phyloP scores from a whole-genome alignment of 2,888 invertebrate species.

The Drosophila maculinotata region DNA sequence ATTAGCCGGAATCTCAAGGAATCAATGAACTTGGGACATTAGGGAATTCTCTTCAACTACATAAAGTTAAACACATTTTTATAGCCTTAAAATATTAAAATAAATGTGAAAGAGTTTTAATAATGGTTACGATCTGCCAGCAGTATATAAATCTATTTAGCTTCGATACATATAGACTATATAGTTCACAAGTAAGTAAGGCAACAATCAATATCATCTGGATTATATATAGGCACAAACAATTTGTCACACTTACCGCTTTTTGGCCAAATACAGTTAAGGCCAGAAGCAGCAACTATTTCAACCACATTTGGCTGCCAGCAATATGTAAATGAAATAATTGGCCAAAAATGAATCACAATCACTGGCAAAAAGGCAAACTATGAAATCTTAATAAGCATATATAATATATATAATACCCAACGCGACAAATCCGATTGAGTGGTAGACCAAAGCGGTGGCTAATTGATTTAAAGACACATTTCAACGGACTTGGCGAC shows the following conservation, averaged over 20 bases:
- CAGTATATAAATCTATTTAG: too few species aligned
- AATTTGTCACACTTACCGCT: conserved; percentile 39
- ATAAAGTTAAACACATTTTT: too few species aligned
- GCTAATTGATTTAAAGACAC: conserved; percentile 75
- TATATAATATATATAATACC: too few species aligned
- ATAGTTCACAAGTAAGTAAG: too few species aligned
- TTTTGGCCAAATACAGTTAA: conserved; percentile 27
- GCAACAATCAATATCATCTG: too few species aligned
- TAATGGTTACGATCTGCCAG: too few species aligned
- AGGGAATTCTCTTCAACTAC: too few species aligned
- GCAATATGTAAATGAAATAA: conserved; percentile 18
- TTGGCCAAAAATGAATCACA: conserved; percentile 35
- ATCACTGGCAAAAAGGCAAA: conserved; percentile 5
- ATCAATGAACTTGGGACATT: not conserved
- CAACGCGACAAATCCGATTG: conserved; percentile 41
- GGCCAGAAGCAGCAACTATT: conserved; percentile 2
- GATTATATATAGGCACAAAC: conserved; percentile 16
- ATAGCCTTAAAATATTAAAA: too few species aligned
- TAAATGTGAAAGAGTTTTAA: too few species aligned
- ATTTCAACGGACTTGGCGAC: conserved; percentile 45
- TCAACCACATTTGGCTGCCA: conserved; percentile 24
- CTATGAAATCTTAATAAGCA: conserved; percentile 30
- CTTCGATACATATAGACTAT: too few species aligned
- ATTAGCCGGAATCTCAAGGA: not conserved
- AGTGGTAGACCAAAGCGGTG: conserved; percentile 29